These are phyloP conservation scores for Corapipo altera DNA, from an alignment of 2,113 vertebrate species.

Conservation along the genomic window DNA sequence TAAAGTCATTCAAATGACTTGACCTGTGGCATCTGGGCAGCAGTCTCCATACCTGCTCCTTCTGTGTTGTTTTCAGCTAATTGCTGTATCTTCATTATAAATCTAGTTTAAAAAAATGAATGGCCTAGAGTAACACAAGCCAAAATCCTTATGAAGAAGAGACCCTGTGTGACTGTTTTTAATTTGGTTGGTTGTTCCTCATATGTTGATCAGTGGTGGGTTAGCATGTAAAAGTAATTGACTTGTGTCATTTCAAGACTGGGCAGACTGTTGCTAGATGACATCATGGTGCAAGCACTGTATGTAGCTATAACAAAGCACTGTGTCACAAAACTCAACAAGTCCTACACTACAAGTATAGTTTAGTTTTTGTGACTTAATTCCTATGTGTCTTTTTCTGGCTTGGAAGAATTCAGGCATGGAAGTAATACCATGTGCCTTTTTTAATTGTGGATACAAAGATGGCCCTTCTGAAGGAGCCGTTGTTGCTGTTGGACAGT, in stretches of 20 bases:
- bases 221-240: not conserved
- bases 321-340: not conserved
- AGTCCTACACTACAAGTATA: not conserved
- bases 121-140: not conserved
- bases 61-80: not conserved
- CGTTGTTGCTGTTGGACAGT: not conserved
- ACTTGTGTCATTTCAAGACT: not conserved
- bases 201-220: not conserved
- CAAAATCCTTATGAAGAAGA: not conserved
- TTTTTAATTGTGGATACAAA: not conserved
- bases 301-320: not conserved
- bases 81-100: not conserved
- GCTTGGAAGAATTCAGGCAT: not conserved
- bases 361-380: not conserved
- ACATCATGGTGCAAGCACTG: not conserved
- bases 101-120: not conserved
- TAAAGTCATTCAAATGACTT: not conserved
- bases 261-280: not conserved
- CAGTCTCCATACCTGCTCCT: not conserved
- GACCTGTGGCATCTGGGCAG: not conserved
- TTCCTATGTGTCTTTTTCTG: not conserved
- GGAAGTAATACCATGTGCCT: not conserved
- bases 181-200: not conserved
- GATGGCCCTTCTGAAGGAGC: accelerated
- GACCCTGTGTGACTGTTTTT: not conserved